Evolutionary conservation across 2,113 vertebrate species (phyloP), one percentile per base, ranked within the genome.

Genomic region (Grammomys dolichurus): DNA sequence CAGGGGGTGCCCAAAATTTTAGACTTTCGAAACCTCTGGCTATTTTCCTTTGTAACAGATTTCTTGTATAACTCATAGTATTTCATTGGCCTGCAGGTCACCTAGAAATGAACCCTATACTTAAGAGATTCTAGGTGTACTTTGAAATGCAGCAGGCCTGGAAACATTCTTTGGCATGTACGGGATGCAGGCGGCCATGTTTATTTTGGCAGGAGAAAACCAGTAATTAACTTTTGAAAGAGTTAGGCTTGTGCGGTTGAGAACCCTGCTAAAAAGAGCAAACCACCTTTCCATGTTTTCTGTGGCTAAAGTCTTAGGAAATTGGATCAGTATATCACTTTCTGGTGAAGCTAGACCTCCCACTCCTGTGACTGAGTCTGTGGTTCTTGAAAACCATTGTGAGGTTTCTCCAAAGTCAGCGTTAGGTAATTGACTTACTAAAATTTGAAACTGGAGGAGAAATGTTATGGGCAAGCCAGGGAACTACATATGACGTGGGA

Each of bases 201-300:
- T 98, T 97, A 95, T 95, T 89, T 96, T 97, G 97, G 96, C 97
- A 95, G 36, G 72, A 82, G 81, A 78, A 96, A 97, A 46, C 92
- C 73, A 96, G 75, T 93, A 77, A 96, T 97, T 96, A 92, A 91
- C 94, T 90, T 97, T 97, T 72, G 95, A 96, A 97, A 97, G 90
- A 95, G 76, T 92, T 95, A 84, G 88, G 77, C n/a, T 93, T 97
- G 89, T 94, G 90, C 84, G 95, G 96, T 95, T 95, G 95, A 97
- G 94, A 96, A 95, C 43, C 84, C 88, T 95, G 87, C 95, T 98
- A 94, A 96, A 97, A 97, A 0, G 95, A 96, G 97, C 72, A 97
- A 95, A 96, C 85, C 90, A 93, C 95, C 90, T 97, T 96, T 95
- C 92, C 95, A 95, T 96, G 97, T 96, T 97, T 91, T 97, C 81